Percentiles rank a stretch among this genome's conserved stretches.
Evolutionary conservation across 2,888 invertebrate genomes (phyloP).

Genomic region (Lydus trimaculatus): DNA sequence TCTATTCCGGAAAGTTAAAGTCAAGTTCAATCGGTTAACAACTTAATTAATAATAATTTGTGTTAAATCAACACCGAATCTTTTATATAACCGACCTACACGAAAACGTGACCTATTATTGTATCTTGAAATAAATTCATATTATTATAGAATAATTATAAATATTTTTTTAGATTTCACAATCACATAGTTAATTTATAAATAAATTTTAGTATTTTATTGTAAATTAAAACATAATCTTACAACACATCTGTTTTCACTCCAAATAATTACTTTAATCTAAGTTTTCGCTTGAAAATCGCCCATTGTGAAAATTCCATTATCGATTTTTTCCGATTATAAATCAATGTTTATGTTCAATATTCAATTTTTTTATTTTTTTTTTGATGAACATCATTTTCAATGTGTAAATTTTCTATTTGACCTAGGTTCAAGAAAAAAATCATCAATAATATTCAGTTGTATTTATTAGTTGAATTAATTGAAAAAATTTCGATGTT

Average conservation of each 20-base stretch:
- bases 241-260: background rate
- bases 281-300: background rate
- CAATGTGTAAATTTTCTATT: background rate
- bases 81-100: background rate
- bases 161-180: background rate
- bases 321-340: background rate
- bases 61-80: slow-evolving; percentile 7
- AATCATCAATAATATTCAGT: slow-evolving; percentile 3
- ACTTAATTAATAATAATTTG: slow-evolving; percentile 7
- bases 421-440: slow-evolving; percentile 1
- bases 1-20: background rate
- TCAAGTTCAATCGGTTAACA: slow-evolving; percentile 10
- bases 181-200: background rate
- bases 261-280: background rate
- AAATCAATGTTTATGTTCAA: background rate
- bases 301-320: background rate
- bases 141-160: background rate
- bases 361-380: background rate
- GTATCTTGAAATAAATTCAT: slow-evolving; percentile 1
- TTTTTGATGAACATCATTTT: background rate
- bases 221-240: background rate
- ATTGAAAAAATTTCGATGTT: background rate
- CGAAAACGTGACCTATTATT: slow-evolving; percentile 10
- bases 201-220: background rate
- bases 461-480: background rate